These are phyloP conservation scores for Bos indicus DNA, from an alignment of 2,113 vertebrate genomes.

Conservation along the genomic window DNA sequence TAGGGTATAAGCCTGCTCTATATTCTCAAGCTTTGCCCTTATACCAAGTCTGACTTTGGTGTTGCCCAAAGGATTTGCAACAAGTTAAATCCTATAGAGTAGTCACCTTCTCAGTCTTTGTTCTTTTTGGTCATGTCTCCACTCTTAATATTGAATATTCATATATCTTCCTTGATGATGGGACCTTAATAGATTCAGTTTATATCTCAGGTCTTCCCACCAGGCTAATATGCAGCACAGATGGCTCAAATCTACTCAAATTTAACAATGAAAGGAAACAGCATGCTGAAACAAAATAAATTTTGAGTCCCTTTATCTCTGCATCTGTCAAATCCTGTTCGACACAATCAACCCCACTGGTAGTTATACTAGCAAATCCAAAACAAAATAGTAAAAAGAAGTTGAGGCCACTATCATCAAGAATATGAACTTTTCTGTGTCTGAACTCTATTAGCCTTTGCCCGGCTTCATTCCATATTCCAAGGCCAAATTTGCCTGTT, in stretches of 20 bases:
- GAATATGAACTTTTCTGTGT: neutral
- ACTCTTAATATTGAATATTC: neutral
- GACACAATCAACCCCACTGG: neutral
- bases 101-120: neutral
- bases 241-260: neutral
- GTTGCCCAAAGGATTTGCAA: neutral
- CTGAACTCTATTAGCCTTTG: neutral
- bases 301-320: neutral
- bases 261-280: neutral
- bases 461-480: no score
- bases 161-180: neutral
- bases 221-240: neutral
- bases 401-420: neutral
- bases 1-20: neutral
- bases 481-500: no score
- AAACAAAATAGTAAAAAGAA: neutral
- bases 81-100: neutral
- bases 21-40: neutral
- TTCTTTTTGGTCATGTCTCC: neutral
- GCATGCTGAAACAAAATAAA: neutral
- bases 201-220: neutral
- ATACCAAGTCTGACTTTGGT: neutral
- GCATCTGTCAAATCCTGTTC: neutral
- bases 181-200: neutral
- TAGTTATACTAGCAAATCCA: neutral